Evolutionary conservation across 2,797 vertebrate species (phyloP).

Genomic region (Austrolebias charrua): DNA sequence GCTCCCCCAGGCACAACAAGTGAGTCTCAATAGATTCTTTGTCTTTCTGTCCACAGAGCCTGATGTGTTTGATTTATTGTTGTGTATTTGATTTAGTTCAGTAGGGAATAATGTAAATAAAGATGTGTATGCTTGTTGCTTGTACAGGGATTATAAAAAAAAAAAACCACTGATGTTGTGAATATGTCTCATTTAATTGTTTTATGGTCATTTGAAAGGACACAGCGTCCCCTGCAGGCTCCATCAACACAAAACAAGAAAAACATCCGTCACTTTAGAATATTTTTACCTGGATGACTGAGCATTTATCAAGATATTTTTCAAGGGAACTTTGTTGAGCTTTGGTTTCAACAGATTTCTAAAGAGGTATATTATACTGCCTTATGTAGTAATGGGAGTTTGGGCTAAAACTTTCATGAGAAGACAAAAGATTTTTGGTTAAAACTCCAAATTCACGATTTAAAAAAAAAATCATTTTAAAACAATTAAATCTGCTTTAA

Average conservation of each 20-base stretch:
- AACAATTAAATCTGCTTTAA: too few species aligned
- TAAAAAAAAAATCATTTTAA: too few species aligned
- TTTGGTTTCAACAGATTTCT: too few species aligned
- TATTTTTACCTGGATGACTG: too few species aligned
- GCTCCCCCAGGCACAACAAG: slow-evolving; percentile 34
- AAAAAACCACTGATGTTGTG: not conserved
- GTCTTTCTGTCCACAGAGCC: slow-evolving; percentile 30
- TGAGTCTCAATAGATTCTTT: slow-evolving; percentile 46
- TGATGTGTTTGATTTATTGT: slow-evolving; percentile 33
- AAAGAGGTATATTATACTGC: too few species aligned
- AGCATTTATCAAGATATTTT: not conserved
- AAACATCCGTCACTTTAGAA: not conserved
- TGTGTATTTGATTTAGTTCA: slow-evolving; percentile 11
- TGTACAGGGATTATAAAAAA: not conserved
- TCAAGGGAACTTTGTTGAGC: too few species aligned
- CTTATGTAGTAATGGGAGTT: too few species aligned
- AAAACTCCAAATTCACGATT: too few species aligned
- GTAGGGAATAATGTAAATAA: slow-evolving; percentile 2
- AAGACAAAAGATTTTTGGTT: too few species aligned
- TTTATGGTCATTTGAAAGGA: slow-evolving; percentile 39
- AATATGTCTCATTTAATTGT: not conserved
- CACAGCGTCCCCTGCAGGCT: slow-evolving; percentile 59
- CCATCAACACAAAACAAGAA: accelerated
- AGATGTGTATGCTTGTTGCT: not conserved
- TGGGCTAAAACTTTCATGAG: too few species aligned